Evolutionary conservation across 2,888 invertebrate genomes (phyloP), one percentile per base, ranked within the genome.

Genomic region (Troides aeacus): DNA sequence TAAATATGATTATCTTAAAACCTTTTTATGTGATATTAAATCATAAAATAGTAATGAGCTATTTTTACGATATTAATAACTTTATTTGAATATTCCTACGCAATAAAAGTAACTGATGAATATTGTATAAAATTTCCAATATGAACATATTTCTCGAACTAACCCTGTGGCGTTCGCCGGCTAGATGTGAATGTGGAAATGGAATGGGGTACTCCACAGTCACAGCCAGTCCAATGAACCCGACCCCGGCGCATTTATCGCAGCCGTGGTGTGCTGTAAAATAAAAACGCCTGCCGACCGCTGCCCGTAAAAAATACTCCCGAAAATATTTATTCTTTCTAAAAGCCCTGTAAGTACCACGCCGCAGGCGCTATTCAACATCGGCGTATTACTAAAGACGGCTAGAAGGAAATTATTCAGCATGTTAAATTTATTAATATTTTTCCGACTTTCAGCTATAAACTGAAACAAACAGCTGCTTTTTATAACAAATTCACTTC

Each of bases 241-340:
- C 68, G 64, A 60, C 72, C 68, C 78, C 74, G 71, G 73, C 84
- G 81, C 86, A 88, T 89, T 90, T 90, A 90, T 90, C 87, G 84
- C 82, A 83, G 87, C 89, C 87, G 89, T 90, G 89, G 91, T 87
- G 88, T 82, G 90, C 89, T 90, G 90, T 91, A 91, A 90, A 91
- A 90, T 84, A 86, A 84, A 84, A 86, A 82, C 82, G 80, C 80
- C 83, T 80, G 80, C 85, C 84, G 86, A 83, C 85, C 86, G 83
- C 78, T 81, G 83, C n/a, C 64, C 68, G 64, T 64, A 89, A 90
- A 90, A 90, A 90, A 89, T 86, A 86, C 82, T 82, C 81, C 85
- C 82, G 80, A 84, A 88, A 89, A 87, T 87, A 85, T 80, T 83
- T 80, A 86, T 85, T 87, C 86, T 85, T 87, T 83, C 85, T 81